Conservation (phyloP, 2,888 invertebrate genomes). For the Argyresthia goedartella region DNA sequence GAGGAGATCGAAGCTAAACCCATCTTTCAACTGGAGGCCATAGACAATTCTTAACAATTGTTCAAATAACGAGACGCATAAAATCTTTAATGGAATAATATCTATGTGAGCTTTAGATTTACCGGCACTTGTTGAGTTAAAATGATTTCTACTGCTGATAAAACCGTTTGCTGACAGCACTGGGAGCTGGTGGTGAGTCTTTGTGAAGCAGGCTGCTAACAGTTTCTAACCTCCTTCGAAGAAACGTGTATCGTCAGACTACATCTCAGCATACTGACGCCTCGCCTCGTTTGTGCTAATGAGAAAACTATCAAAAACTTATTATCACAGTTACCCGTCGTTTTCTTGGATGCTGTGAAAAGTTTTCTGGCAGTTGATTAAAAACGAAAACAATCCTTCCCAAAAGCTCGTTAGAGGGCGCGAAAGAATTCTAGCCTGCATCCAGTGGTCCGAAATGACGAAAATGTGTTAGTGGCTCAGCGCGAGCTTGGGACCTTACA, state of each 20-base stretch:
- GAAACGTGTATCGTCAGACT: not conserved
- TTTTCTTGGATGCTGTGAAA: too few relatives aligned
- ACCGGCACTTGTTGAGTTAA: conserved; percentile 4
- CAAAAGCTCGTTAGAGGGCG: too few relatives aligned
- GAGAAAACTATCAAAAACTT: not conserved
- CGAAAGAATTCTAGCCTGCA: too few relatives aligned
- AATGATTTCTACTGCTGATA: conserved; percentile 7
- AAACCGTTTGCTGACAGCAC: conserved; percentile 7
- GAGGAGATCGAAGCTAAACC: not conserved
- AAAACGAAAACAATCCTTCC: too few relatives aligned
- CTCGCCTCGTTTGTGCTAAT: not conserved
- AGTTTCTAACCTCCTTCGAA: not conserved
- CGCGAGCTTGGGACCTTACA: too few relatives aligned
- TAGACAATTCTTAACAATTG: not conserved
- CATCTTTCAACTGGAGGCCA: not conserved
- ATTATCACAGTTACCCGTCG: not conserved
- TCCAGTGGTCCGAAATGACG: too few relatives aligned
- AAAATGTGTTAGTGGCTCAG: too few relatives aligned
- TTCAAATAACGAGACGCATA: not conserved
- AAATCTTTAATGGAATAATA: not conserved
- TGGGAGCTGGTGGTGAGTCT: not conserved
- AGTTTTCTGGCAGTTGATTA: too few relatives aligned
- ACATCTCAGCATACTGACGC: not conserved
- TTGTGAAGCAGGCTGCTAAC: conserved; percentile 4
- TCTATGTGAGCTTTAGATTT: not conserved